These are phyloP conservation scores for Enhydra lutris DNA, from an alignment of 2,113 vertebrate species.

Conservation along the genomic window DNA sequence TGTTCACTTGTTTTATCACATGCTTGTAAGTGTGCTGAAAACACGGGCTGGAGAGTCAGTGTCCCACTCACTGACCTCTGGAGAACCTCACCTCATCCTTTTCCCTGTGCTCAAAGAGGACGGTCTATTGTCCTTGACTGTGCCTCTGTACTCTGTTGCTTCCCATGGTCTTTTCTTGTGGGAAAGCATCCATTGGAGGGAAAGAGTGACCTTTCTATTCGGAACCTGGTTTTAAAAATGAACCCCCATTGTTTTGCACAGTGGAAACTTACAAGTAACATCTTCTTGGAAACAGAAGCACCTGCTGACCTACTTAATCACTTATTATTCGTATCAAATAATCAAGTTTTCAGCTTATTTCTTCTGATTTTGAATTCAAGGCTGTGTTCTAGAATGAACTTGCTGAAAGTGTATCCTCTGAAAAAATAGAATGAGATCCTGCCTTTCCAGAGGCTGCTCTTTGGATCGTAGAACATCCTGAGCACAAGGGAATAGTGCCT, in stretches of 20 bases:
- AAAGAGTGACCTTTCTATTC: background rate
- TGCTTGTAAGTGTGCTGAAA: background rate
- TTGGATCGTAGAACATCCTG: background rate
- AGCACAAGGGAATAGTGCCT: background rate
- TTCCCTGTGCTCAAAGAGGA: background rate
- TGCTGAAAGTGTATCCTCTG: background rate
- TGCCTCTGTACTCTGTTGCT: background rate
- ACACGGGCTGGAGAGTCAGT: too few relatives aligned
- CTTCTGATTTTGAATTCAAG: slow-evolving; percentile 17
- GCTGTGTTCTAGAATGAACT: background rate
- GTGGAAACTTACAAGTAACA: background rate
- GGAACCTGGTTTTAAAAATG: background rate
- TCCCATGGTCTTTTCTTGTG: background rate
- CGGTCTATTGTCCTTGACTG: background rate
- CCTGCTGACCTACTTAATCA: background rate
- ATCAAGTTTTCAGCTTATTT: background rate
- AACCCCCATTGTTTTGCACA: background rate
- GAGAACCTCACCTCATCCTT: background rate
- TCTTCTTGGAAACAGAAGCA: background rate
- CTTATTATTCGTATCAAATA: background rate
- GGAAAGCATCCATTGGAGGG: background rate
- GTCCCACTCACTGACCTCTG: background rate
- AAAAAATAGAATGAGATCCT: background rate
- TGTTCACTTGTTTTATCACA: background rate
- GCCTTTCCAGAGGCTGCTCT: background rate